Evolutionary conservation across 2,797 vertebrate genomes (phyloP).

Genomic region (Sebastes alutus): DNA sequence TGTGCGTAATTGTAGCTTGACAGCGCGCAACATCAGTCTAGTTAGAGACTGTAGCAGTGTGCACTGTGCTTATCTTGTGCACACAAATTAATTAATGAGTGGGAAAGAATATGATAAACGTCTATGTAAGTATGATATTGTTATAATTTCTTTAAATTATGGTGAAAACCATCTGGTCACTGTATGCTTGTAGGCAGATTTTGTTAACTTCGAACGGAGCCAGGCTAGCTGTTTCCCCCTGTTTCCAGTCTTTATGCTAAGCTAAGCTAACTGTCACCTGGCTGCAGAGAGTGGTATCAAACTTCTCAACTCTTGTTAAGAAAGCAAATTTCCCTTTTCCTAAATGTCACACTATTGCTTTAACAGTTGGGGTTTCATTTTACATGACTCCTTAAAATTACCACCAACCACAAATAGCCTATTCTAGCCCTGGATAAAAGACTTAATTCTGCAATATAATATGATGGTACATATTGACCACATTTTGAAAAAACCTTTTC

Average conservation of each 20-base stretch:
- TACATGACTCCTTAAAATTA: not conserved
- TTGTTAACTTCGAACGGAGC: too few relatives aligned
- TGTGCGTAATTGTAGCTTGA: too few relatives aligned
- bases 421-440: not conserved
- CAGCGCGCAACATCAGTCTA: too few relatives aligned
- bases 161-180: too few relatives aligned
- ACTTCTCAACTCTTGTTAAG: not conserved
- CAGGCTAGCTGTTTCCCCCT: not conserved
- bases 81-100: too few relatives aligned
- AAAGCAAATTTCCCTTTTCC: not conserved
- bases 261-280: not conserved
- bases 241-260: not conserved
- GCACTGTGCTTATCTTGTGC: too few relatives aligned
- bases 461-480: not conserved
- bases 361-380: not conserved
- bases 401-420: not conserved
- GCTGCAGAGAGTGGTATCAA: not conserved
- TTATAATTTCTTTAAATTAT: too few relatives aligned
- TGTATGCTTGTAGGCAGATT: too few relatives aligned
- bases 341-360: not conserved
- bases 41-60: too few relatives aligned
- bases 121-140: too few relatives aligned
- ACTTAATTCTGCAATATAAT: not conserved
- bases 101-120: too few relatives aligned
- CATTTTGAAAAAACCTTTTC: not conserved